Evolutionary conservation across 1,140 invertebrate species (phyloP), one percentile per base, ranked within the genome.

Genomic region (Tetranychus urticae): DNA sequence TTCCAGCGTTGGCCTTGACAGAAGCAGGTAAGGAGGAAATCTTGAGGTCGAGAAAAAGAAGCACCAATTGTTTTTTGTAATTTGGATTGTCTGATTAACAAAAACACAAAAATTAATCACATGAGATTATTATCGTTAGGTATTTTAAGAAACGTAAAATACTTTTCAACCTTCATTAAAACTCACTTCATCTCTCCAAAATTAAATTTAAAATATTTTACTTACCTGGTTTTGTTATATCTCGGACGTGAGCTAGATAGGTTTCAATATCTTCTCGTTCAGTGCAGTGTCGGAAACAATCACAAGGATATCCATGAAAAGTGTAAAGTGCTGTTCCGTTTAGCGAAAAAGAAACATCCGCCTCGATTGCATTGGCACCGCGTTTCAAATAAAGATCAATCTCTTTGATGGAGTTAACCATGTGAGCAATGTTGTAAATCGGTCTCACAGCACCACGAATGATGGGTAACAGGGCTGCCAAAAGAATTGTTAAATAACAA

Each of bases 351-450:
- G 60, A 63, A 10, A 69, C 61, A 62, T 69, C 68, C 0, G 65
- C 61, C 61, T 69, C 68, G 8, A 69, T 61, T 13, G 66, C 66
- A 58, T 69, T 69, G 0, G 68, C 66, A 33, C 68, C 68, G 33
- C 61, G 50, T 1, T 45, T 47, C 35, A 69, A 47, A 35, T 63
- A 66, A 2, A 66, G 45, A n/a, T 69, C 61, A 14, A 69, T 42
- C 54, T 69, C 68, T 35, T 60, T 60, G 14, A 69, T 58, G 1
- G 66, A 68, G 54, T 69, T 69, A 3, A 68, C 68, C 68, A 69
- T 69, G 39, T 69, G 68, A 33, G 64, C 68, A 33, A 69, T 67
- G 35, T 66, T 65, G 23, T 61, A 69, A 33, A 69, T 52, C n/a
- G 68, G 68, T 60, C 63, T 5, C 0, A 10, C 39, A 42, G 39